Evolutionary conservation across 2,888 invertebrate genomes (phyloP).

Genomic region (Phasia obesa): DNA sequence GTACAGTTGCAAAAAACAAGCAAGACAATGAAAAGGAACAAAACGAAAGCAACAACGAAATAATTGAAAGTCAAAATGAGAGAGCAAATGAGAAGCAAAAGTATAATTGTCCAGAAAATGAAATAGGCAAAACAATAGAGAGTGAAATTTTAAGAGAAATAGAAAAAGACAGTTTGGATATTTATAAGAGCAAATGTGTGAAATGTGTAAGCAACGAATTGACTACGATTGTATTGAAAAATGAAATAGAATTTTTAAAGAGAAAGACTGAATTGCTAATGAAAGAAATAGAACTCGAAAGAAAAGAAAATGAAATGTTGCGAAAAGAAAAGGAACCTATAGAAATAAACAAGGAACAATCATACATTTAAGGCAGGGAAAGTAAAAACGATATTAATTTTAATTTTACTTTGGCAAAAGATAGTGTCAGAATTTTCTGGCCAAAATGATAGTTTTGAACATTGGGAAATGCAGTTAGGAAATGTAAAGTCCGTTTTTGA

Average conservation of each 20-base stretch:
- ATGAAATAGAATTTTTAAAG: constrained; percentile 1
- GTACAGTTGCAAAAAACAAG: not conserved
- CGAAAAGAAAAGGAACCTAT: constrained; percentile 13
- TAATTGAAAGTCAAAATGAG: constrained; percentile 6
- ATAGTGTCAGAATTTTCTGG: constrained; percentile 27
- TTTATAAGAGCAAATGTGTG: not conserved
- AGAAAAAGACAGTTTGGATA: constrained; percentile 14
- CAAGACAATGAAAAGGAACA: constrained; percentile 13
- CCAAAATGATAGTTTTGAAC: constrained; percentile 19
- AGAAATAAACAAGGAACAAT: not conserved
- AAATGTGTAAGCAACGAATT: constrained; percentile 5
- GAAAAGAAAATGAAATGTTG: constrained; percentile 21
- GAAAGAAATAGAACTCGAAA: constrained; percentile 12
- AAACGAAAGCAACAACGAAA: constrained; percentile 22
- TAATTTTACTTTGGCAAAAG: constrained; percentile 38
- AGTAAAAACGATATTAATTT: not conserved
- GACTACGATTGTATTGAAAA: not conserved
- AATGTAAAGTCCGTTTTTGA: constrained; percentile 1
- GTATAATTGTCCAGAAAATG: constrained; percentile 14
- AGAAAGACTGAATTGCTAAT: not conserved
- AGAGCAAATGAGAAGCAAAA: constrained; percentile 4
- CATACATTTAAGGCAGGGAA: not conserved
- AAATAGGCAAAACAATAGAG: not conserved
- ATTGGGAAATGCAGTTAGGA: constrained; percentile 19
- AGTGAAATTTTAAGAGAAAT: not conserved